Percentiles rank a stretch among this genome's conserved stretches.
These are phyloP conservation scores for Ctenosaura bakeri DNA, from an alignment of 2,797 vertebrate species.

Conservation along the genomic window DNA sequence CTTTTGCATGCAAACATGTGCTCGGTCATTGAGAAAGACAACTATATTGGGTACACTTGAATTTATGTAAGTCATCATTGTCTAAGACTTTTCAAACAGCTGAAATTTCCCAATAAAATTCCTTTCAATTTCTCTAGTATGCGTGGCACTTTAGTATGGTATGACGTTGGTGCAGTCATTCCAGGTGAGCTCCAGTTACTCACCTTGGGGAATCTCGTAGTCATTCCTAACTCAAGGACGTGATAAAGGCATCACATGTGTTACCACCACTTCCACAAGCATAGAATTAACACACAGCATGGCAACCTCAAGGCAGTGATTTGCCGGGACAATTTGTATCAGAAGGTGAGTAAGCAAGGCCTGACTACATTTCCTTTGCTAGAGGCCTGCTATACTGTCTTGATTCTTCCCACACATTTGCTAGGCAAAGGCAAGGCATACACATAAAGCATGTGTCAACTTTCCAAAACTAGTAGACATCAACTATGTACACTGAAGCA, in stretches of 20 bases:
- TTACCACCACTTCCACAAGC: background rate
- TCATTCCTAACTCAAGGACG: background rate
- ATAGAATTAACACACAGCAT: background rate
- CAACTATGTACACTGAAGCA: background rate
- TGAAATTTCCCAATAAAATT: background rate
- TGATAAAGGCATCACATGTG: background rate
- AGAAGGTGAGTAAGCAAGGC: background rate
- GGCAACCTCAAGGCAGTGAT: background rate
- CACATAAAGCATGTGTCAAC: background rate
- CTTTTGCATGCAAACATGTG: background rate
- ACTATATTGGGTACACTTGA: background rate
- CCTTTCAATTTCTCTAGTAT: background rate
- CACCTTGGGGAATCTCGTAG: background rate
- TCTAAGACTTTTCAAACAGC: background rate
- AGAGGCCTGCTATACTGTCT: background rate
- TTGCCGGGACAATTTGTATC: background rate
- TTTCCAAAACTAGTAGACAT: background rate
- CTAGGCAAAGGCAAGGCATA: background rate
- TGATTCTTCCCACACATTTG: background rate
- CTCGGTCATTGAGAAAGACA: background rate
- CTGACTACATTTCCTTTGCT: background rate
- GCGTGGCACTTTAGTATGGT: background rate
- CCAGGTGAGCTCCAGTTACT: background rate
- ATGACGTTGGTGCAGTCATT: background rate
- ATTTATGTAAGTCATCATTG: background rate